phyloP scores from a whole-genome alignment of 2,113 vertebrate species.

The Chinchilla lanigera region DNA sequence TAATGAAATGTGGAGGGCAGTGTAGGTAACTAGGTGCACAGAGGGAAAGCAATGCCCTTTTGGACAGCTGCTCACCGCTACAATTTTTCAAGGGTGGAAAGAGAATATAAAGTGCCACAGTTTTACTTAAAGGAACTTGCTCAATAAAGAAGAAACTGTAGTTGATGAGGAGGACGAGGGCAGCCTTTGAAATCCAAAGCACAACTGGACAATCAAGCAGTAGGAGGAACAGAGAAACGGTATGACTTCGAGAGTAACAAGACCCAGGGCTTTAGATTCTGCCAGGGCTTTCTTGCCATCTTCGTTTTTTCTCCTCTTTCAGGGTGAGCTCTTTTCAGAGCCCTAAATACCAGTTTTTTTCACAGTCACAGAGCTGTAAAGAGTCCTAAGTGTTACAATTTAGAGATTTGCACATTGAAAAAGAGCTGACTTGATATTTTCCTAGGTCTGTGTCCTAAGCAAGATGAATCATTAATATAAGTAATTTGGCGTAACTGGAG shows the following conservation, averaged over 20 bases:
- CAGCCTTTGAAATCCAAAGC: neutral
- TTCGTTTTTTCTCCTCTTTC: neutral
- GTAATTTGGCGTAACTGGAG: neutral
- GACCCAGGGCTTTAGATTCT: neutral
- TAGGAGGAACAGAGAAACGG: slow-evolving; percentile 22
- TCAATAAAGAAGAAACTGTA: neutral
- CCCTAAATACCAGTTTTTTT: neutral
- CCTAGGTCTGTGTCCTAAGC: neutral
- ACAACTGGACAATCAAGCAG: neutral
- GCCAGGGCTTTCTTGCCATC: neutral
- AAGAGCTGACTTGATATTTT: neutral
- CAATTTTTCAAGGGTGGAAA: neutral
- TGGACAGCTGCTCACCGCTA: neutral
- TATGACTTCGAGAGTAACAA: neutral
- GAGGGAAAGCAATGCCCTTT: neutral
- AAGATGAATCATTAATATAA: slow-evolving; percentile 5
- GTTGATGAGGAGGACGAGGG: neutral
- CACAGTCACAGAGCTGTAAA: neutral
- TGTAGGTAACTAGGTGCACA: neutral
- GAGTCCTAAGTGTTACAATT: neutral
- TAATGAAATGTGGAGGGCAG: slow-evolving; percentile 42
- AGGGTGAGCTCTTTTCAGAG: neutral
- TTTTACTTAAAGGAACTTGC: neutral
- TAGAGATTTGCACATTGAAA: neutral
- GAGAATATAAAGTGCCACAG: neutral